Base-by-base conservation (phyloP, 2,113 vertebrate genomes). In the Dicentrarchus labrax region DNA sequence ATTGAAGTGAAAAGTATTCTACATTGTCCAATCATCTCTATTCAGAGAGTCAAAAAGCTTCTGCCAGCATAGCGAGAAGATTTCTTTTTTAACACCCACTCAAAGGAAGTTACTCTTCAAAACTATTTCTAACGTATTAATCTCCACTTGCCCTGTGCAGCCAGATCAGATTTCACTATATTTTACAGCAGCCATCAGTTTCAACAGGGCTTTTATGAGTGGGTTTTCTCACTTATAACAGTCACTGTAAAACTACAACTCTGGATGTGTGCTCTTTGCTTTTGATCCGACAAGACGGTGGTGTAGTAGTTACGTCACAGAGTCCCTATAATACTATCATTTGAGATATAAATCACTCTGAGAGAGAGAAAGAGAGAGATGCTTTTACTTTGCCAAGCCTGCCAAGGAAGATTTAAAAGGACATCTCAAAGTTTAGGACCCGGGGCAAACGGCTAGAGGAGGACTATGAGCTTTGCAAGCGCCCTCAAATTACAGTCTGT, bases 1-100 rank as follows among this genome's bases (percentile, higher is more conserved):
- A 91, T 89, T 92, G 81, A 92, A 90, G 92, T 89, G 89, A 92
- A 92, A 92, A 89, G 81, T 89, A 86, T 93, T 93, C 90, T 76
- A 77, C 89, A 86, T 88, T 83, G 88, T 89, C 91, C 90, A 93
- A 93, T 93, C 91, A 93, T 90, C 80, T 84, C 88, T 78, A 92
- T 92, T 92, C 80, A 92, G 45, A 72, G 74, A 87, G 84, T 91
- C 78, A 89, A 88, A 93, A 89, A 86, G 91, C 88, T 78, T 84
- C 72, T 79, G 81, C 76, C 69, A 38, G 69, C 19, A 19, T 53
- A 10, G 56, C 74, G 83, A 70, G 83, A 86, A 86, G 84, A 85
- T 86, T 86, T 84, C 51, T 85, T 73, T 87, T 82, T 89, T 51
- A 62, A 62, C 79, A 77, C 53, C 83, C 92, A 88, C 84, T 92